Conservation (phyloP, 2,888 invertebrate genomes). For the Harpagoxenus sublaevis region DNA sequence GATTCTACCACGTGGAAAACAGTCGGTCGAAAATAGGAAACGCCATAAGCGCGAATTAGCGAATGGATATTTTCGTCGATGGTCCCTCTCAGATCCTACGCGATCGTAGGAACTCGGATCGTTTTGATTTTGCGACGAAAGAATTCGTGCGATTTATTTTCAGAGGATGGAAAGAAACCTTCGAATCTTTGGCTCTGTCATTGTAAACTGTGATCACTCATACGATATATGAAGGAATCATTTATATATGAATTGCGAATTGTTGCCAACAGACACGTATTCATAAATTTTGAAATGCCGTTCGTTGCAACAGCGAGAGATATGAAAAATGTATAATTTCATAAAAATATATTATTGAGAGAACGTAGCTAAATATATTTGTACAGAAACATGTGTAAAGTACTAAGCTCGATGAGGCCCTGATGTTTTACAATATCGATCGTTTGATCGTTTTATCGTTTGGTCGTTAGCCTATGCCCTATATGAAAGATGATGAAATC, state of each 20-base stretch:
- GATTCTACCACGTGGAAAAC: conserved; percentile 18
- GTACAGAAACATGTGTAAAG: background rate
- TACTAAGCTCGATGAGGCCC: background rate
- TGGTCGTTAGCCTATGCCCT: background rate
- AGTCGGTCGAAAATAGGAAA: conserved; percentile 39
- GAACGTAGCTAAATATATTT: background rate
- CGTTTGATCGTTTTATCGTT: background rate
- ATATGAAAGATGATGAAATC: conserved; percentile 32
- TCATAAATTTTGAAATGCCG: background rate
- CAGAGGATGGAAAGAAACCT: conserved; percentile 55
- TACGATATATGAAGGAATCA: background rate
- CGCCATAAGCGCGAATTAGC: conserved; percentile 25
- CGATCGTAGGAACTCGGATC: conserved; percentile 30
- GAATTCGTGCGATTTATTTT: conserved; percentile 73
- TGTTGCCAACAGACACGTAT: conserved; percentile 20
- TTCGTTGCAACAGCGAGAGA: background rate
- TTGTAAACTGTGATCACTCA: background rate
- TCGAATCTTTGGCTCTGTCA: conserved; percentile 11
- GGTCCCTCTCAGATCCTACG: background rate
- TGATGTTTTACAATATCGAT: conserved; percentile 25
- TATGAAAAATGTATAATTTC: background rate
- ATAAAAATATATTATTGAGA: background rate
- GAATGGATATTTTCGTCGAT: conserved; percentile 61
- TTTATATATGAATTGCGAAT: background rate
- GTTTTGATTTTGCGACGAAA: conserved; percentile 54